Base-by-base conservation (phyloP, 1,140 invertebrate genomes). In the Maniola jurtina region DNA sequence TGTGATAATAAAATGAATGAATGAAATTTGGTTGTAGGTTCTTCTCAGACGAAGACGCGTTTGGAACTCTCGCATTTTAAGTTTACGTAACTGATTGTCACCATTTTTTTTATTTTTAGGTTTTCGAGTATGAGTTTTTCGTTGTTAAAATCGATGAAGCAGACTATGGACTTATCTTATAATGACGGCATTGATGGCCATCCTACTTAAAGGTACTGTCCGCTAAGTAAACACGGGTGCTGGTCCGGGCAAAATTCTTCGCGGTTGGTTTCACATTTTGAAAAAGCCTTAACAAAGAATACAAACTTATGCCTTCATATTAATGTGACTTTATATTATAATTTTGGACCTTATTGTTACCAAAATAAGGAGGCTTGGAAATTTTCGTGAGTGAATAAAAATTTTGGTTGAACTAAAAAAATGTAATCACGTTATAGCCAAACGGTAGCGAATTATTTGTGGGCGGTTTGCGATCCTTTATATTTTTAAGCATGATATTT, bases 381-480 rank as follows among this genome's bases (percentile, higher is more conserved):
- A 61, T 47, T 47, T 16, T 33, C 42, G 16, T 33, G 9, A 6
- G 14, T 6, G 6, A 8, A 50, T 58, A 5, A 70, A 45, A 60
- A 59, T 67, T 33, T 57, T 62, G 70, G 57, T 58, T 52, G 62
- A 68, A 68, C 61, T 71, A 66, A 75, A 73, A 80, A 81, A 80
- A 82, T 69, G 59, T 81, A 88, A 89, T 87, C 80, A 80, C 60
- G 83, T 87, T 87, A 85, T 64, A 68, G 65, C 70, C 79, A 69
- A 72, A 87, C 83, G 80, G 86, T 86, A 89, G 86, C 83, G 71
- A 86, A 89, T 84, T 81, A 77, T 80, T 81, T 79, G 75, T 79
- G 73, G 76, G 77, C 81, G 80, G 81, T 79, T 81, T 81, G 71
- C 70, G 64, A 75, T 76, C 67, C 70, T 76, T 79, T 75, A 70